A percentile compares a stretch with the other conserved stretches of the same genome.
phyloP scores from a whole-genome alignment of 1,140 invertebrate genomes.

The Dendrolimus punctatus region DNA sequence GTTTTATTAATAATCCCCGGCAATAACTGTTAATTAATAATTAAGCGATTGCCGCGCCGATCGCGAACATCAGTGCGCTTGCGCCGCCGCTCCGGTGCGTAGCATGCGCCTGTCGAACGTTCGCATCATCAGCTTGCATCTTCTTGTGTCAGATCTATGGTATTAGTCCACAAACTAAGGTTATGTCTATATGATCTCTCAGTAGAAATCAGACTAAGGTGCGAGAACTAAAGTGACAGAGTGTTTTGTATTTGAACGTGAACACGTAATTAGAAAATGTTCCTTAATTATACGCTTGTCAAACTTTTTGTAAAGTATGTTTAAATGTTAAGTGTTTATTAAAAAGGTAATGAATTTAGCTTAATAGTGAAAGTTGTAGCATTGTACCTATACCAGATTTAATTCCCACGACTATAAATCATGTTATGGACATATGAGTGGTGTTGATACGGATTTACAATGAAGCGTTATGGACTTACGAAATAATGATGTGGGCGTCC shows the following conservation, averaged over 20 bases:
- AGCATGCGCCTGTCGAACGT: conserved; percentile 2
- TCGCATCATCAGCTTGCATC: background rate
- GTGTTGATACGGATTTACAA: conserved; percentile 61
- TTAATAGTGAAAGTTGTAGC: no score
- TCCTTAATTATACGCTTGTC: no score
- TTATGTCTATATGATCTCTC: no score
- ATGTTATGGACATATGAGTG: conserved; percentile 52
- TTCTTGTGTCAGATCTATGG: background rate
- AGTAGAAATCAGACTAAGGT: no score
- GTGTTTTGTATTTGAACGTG: no score
- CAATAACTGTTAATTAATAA: conserved; percentile 67
- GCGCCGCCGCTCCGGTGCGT: conserved; percentile 20
- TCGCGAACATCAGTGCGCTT: conserved; percentile 42
- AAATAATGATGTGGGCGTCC: conserved; percentile 67
- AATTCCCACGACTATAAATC: conserved; percentile 67
- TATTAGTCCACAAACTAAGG: no score
- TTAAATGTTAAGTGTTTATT: no score
- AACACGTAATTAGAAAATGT: no score
- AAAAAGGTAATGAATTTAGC: no score
- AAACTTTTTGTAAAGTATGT: no score
- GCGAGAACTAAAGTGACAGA: no score
- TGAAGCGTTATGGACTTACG: conserved; percentile 48
- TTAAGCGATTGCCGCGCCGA: conserved; percentile 48
- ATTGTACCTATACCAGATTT: no score
- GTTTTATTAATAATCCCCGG: conserved; percentile 67